Base-by-base conservation (phyloP, 2,113 vertebrate species). In the Chionodraco myersi region DNA sequence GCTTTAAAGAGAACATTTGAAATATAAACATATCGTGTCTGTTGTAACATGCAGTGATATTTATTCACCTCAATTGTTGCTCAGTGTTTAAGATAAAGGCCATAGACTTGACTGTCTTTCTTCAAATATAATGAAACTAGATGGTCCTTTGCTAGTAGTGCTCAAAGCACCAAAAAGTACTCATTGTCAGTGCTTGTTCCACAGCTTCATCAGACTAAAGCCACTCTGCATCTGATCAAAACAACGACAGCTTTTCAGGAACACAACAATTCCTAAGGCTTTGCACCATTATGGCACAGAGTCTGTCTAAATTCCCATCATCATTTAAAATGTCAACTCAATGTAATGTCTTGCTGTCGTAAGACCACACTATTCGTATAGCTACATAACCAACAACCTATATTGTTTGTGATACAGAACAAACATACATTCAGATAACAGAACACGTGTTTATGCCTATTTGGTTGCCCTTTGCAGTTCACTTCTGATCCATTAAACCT, bases 221-320 rank as follows among this genome's bases (percentile, higher is more conserved):
- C 23, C 72, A 76, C 41, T 60, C 12, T 41, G 23, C 44, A 61
- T 75, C 61, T 65, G 59, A 61, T 84, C 75, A 60, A 41, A 72
- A 49, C 52, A 21, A 72, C 63, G 69, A 62, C 59, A 75, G 52
- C 48, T 52, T 26, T 62, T 61, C 58, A 72, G 72, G 57, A 80
- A 66, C 34, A 52, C 14, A 58, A 48, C 45, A 57, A 56, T 30
- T 64, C 48, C 34, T 77, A 7, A 34, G 54, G 68, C 36, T 66
- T 48, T 36, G 47, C 60, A 54, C 53, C 48, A 64, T 64, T 56
- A 78, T 64, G 52, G 53, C 26, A 64, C 54, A n/a, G 16, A 60
- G 75, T 84, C 78, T 51, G 53, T 61, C 58, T 77, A 58, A 64
- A 65, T 84, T 73, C 62, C n/a, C 53, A 65, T 86, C 77, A 30